Evolutionary conservation across 2,888 invertebrate species (phyloP).

Genomic region (Galeruca laticollis): DNA sequence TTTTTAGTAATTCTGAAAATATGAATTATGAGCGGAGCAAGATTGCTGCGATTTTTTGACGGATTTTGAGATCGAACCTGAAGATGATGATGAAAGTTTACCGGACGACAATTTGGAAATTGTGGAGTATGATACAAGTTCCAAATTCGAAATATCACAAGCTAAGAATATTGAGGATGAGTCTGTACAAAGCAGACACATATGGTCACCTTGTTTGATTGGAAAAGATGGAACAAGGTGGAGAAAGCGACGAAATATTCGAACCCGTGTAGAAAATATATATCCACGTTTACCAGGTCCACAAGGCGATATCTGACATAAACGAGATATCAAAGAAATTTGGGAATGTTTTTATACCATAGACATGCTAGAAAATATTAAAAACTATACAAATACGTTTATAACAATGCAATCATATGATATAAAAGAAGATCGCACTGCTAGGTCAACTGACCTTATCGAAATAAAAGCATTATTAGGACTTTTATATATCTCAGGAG

Average conservation of each 20-base stretch:
- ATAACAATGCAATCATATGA: no score
- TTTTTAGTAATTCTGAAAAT: conserved; percentile 13
- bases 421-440: no score
- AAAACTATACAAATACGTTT: no score
- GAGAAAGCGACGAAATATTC: no score
- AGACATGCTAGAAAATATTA: no score
- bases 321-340: no score
- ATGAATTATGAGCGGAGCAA: conserved; percentile 2
- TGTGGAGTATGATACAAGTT: no score
- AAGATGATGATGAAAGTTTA: conserved; percentile 5
- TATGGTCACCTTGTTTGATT: conserved; percentile 20
- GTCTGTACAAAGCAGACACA: conserved; percentile 14
- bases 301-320: conserved; percentile 8
- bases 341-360: no score
- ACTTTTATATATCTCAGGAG: no score
- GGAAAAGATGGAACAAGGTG: conserved; percentile 14
- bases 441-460: no score
- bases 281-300: conserved; percentile 9
- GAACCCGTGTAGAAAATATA: no score
- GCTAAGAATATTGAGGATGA: conserved; percentile 15
- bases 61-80: conserved; percentile 2
- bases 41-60: conserved; percentile 7
- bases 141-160: conserved; percentile 2
- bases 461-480: no score
- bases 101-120: background rate